phyloP scores from a whole-genome alignment of 2,888 invertebrate genomes.

The Drosophila cyrtoloma region DNA sequence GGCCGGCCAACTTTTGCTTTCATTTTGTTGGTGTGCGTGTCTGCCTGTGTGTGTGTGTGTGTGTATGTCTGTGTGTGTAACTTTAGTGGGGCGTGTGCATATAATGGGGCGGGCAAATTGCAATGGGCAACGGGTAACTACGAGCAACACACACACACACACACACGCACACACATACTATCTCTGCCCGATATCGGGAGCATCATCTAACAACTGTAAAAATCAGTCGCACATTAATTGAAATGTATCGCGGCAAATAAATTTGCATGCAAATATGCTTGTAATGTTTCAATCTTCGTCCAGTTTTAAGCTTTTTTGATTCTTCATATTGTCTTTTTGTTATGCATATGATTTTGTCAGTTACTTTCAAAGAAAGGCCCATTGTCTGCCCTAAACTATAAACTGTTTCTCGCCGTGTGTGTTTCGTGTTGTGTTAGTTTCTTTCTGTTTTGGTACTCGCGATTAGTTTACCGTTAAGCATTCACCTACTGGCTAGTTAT shows the following conservation, averaged over 20 bases:
- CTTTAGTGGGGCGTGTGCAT: slow-evolving; percentile 61
- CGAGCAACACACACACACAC: neutral
- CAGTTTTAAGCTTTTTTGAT: slow-evolving; percentile 25
- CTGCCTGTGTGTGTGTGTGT: slow-evolving; percentile 3
- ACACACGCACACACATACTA: neutral
- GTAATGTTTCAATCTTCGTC: slow-evolving; percentile 56
- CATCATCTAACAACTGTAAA: slow-evolving; percentile 63
- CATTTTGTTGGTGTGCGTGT: slow-evolving; percentile 63
- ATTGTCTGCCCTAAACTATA: slow-evolving; percentile 38
- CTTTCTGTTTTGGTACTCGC: slow-evolving; percentile 27
- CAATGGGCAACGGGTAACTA: slow-evolving; percentile 33
- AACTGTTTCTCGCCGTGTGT: slow-evolving; percentile 14
- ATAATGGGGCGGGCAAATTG: slow-evolving; percentile 52
- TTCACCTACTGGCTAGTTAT: slow-evolving; percentile 39
- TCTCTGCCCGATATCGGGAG: slow-evolving; percentile 45
- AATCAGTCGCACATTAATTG: slow-evolving; percentile 65
- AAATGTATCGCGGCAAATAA: slow-evolving; percentile 60
- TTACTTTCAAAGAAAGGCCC: slow-evolving; percentile 52
- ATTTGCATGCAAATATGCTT: slow-evolving; percentile 63
- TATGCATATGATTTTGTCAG: slow-evolving; percentile 52
- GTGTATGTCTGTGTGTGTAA: slow-evolving; percentile 18
- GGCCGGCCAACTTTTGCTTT: slow-evolving; percentile 75
- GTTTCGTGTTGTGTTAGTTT: neutral
- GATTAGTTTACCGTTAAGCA: slow-evolving; percentile 33
- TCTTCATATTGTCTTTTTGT: slow-evolving; percentile 39